Evolutionary conservation across 1,140 invertebrate genomes (phyloP), one percentile per base, ranked within the genome.

Genomic region (Hypothenemus hampei): DNA sequence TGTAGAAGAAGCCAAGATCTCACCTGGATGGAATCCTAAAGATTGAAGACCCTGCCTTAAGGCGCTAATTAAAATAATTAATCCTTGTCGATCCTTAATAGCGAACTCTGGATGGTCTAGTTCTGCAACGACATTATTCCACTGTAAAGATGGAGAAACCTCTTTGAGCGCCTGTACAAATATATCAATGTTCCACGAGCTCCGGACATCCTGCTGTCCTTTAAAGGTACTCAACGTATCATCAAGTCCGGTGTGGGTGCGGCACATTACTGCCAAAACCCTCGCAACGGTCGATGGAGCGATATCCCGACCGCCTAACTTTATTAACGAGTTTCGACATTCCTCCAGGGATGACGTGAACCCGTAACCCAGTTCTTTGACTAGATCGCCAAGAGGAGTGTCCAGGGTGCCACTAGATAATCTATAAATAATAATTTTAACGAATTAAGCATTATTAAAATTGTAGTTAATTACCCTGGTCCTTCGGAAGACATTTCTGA

Each of bases 91-190:
- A 72, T 94, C 91, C 64, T 89, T 86, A 1, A 98, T 79, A 10
- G 90, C 68, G 66, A 98, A 97, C 52, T 91, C 89, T 7, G 84
- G 77, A 71, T 97, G 89, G 70, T 98, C 95, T 22, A 97, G 72
- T 69, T 96, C 89, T 47, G 83, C 70, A 37, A 96, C 84, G 0
- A 98, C 91, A 65, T 97, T 94, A 65, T 86, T 91, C 93, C 94
- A 97, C 63, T 86, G 85, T 23, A 97, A 70, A 63, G 84, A 86
- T 6, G 88, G 85, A 62, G 89, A 86, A 58, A 93, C 74, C 70
- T 97, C 93, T 71, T 94, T 92, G 6, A 96, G 69, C 26, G 89
- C 83, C 68, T 93, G 86, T 6, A 96, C 84, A 71, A 97, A 96
- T 40, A 93, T 79, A 67, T 97, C 93, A 8, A 93, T 81, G 74